phyloP scores from a whole-genome alignment of 2,113 vertebrate genomes.

The Syrrhaptes paradoxus region DNA sequence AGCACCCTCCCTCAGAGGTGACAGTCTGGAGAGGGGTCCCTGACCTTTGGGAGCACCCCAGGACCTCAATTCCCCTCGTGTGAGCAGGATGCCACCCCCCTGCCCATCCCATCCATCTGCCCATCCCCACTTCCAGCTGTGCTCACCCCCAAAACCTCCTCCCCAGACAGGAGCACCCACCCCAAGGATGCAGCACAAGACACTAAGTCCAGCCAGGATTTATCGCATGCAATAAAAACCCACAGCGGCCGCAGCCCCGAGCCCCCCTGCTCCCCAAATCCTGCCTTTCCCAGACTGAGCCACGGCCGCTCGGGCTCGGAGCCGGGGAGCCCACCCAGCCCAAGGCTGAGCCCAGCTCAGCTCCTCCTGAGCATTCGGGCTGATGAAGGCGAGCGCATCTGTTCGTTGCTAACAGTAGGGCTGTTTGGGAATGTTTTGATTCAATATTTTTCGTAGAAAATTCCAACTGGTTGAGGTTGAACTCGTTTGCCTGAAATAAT shows the following conservation, averaged over 20 bases:
- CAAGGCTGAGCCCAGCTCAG: background rate
- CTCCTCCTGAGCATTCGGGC: background rate
- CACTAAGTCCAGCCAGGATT: rapidly evolving
- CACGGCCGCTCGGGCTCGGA: rapidly evolving
- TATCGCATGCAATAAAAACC: rapidly evolving
- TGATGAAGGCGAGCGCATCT: background rate
- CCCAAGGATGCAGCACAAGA: background rate
- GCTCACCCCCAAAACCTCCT: background rate
- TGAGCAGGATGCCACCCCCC: background rate
- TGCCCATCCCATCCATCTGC: rapidly evolving
- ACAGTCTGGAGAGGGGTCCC: background rate
- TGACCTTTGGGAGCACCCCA: background rate
- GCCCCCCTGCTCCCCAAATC: background rate
- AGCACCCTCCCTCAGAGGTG: rapidly evolving
- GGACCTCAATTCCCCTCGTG: rapidly evolving
- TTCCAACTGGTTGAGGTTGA: background rate
- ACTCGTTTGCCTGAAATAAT: background rate
- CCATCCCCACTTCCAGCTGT: no score
- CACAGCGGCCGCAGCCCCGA: background rate
- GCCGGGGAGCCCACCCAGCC: background rate
- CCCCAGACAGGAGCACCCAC: background rate
- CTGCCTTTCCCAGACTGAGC: background rate
- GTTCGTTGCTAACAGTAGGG: background rate
- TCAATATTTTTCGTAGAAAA: background rate
- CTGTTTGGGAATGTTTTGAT: constrained; percentile 5